Conservation (phyloP, 35 echinoderm and acorn worm species). For the Apostichopus californicus region DNA sequence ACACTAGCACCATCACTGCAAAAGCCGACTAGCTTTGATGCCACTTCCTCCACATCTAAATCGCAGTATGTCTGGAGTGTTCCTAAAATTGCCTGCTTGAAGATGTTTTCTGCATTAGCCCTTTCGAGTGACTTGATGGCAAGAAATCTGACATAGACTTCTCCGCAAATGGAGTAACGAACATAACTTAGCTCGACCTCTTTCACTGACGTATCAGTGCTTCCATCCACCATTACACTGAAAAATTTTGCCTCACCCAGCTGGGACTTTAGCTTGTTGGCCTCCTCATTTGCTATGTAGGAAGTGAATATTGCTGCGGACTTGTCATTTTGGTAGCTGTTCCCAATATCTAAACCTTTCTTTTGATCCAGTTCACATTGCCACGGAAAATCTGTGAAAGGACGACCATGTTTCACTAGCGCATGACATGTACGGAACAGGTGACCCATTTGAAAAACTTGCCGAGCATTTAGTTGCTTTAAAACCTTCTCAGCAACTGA, state of each 20-base stretch:
- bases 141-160: too few species aligned
- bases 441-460: background rate
- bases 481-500: too few species aligned
- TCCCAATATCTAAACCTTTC: background rate
- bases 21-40: too few species aligned
- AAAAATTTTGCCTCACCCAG: slow-evolving; percentile 7
- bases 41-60: too few species aligned
- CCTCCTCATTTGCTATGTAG: background rate
- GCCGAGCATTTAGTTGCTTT: too few species aligned
- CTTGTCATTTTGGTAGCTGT: background rate
- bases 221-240: background rate
- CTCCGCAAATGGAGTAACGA: too few species aligned
- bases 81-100: too few species aligned
- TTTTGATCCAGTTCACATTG: background rate
- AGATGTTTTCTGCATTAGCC: too few species aligned
- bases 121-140: too few species aligned
- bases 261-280: slow-evolving; percentile 3
- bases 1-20: background rate
- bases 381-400: slow-evolving; percentile 29
- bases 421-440: slow-evolving; percentile 23
- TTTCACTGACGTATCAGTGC: background rate
- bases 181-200: too few species aligned
- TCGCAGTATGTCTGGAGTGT: too few species aligned
- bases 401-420: slow-evolving; percentile 13
- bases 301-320: background rate